Conservation (phyloP, 2,797 vertebrate species). For the Chelon labrosus region DNA sequence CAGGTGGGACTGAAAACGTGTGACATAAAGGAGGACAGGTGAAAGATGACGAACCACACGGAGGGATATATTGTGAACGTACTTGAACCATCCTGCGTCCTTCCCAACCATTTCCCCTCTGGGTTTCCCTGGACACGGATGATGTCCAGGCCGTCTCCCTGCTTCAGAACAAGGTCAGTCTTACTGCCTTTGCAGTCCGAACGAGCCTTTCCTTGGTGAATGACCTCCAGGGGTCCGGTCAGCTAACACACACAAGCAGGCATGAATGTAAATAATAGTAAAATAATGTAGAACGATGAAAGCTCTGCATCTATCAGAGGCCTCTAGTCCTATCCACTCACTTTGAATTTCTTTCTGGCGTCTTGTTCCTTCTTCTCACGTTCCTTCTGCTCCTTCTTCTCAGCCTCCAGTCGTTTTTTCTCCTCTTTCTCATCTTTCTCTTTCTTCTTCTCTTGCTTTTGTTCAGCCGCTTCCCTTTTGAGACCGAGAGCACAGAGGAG, state of each 20-base stretch:
- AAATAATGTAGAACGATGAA: background rate
- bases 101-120: slow-evolving; percentile 93
- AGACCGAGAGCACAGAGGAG: background rate
- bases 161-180: slow-evolving; percentile 88
- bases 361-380: slow-evolving; percentile 95
- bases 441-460: slow-evolving; percentile 83
- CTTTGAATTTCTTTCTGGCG: slow-evolving; percentile 94
- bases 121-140: slow-evolving; percentile 92
- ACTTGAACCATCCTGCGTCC: slow-evolving; percentile 88
- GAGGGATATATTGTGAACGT: slow-evolving; percentile 16
- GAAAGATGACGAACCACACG: background rate
- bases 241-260: slow-evolving; percentile 77
- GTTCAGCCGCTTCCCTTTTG: slow-evolving; percentile 74
- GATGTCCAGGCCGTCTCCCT: slow-evolving; percentile 91
- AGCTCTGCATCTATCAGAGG: too few species aligned
- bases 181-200: slow-evolving; percentile 86
- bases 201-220: slow-evolving; percentile 87
- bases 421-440: slow-evolving; percentile 90
- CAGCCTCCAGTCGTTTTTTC: slow-evolving; percentile 88
- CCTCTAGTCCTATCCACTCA: slow-evolving; percentile 68
- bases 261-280: background rate
- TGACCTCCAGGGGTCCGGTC: slow-evolving; percentile 82
- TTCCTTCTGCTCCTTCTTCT: slow-evolving; percentile 93
- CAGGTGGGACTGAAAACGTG: background rate
- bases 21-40: background rate